These are phyloP conservation scores for Chaetoderma sp. DNA, from an alignment of 2,888 invertebrate species.

Conservation along the genomic window DNA sequence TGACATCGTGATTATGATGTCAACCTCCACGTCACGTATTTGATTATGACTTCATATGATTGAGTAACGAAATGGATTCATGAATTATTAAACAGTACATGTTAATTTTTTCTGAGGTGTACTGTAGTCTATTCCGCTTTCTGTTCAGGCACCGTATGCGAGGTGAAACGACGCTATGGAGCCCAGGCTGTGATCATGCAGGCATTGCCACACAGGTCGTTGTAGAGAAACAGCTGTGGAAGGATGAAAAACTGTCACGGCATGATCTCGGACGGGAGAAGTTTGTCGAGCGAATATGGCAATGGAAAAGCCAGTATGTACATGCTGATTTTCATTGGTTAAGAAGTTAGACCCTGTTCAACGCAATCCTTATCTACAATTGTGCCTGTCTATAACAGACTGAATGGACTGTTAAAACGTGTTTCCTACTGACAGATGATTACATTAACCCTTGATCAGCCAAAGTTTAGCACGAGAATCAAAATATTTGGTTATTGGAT, in stretches of 20 bases:
- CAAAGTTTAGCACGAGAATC: no score
- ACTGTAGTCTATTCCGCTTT: no score
- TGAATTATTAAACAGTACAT: no score
- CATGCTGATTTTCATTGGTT: neutral
- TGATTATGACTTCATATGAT: no score
- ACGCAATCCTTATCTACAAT: neutral
- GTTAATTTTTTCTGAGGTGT: no score
- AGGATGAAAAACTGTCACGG: slow-evolving; percentile 85
- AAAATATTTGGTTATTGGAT: no score
- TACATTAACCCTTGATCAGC: neutral
- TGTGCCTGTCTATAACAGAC: no score
- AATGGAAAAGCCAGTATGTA: slow-evolving; percentile 89
- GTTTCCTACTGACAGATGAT: no score
- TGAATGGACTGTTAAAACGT: no score
- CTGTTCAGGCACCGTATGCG: slow-evolving; percentile 87
- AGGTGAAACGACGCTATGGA: slow-evolving; percentile 92
- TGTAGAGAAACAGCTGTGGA: slow-evolving; percentile 95
- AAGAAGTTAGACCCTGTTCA: neutral
- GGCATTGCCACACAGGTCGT: slow-evolving; percentile 99
- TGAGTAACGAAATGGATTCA: no score
- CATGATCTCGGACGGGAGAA: slow-evolving; percentile 95
- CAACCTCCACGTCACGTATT: no score
- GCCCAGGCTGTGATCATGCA: slow-evolving; percentile 98
- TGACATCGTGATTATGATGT: no score
- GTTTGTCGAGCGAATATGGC: slow-evolving; percentile 93